Percentiles rank a stretch among this genome's conserved stretches.
Conservation (phyloP, 2,888 invertebrate species). For the Hydrotaea cyrtoneurina region DNA sequence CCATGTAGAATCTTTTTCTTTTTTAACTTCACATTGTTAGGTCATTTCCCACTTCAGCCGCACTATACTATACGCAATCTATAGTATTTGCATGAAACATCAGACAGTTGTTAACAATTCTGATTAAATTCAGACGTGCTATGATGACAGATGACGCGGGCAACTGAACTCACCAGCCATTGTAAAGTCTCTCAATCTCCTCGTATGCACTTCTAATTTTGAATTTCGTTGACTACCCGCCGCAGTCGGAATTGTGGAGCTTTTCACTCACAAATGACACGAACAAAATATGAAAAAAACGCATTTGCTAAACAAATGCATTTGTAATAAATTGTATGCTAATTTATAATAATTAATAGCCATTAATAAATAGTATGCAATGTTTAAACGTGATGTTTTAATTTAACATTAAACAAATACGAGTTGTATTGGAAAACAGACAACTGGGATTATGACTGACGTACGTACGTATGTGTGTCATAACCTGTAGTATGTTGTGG, state of each 20-base stretch:
- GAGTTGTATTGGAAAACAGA: not conserved
- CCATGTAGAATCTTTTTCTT: too few species aligned
- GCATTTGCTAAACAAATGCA: not conserved
- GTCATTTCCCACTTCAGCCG: too few species aligned
- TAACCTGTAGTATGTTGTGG: not conserved
- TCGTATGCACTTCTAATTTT: not conserved
- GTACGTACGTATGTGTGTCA: not conserved
- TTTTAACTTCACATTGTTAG: too few species aligned
- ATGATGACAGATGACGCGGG: not conserved
- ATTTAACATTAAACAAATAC: constrained; percentile 17
- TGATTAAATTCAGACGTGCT: not conserved
- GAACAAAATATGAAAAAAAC: not conserved
- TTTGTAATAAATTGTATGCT: constrained; percentile 22
- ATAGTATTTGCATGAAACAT: too few species aligned
- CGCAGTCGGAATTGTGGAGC: not conserved
- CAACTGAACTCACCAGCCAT: too few species aligned
- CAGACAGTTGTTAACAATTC: constrained; percentile 15
- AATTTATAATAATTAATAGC: constrained; percentile 27
- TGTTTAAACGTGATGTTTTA: constrained; percentile 19
- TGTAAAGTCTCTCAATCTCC: not conserved
- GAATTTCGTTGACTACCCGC: not conserved
- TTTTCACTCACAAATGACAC: not conserved
- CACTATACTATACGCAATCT: too few species aligned
- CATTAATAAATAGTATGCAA: constrained; percentile 5
- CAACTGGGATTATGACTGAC: not conserved